Conservation (phyloP, 2,888 invertebrate genomes). For the Volucella inflata region DNA sequence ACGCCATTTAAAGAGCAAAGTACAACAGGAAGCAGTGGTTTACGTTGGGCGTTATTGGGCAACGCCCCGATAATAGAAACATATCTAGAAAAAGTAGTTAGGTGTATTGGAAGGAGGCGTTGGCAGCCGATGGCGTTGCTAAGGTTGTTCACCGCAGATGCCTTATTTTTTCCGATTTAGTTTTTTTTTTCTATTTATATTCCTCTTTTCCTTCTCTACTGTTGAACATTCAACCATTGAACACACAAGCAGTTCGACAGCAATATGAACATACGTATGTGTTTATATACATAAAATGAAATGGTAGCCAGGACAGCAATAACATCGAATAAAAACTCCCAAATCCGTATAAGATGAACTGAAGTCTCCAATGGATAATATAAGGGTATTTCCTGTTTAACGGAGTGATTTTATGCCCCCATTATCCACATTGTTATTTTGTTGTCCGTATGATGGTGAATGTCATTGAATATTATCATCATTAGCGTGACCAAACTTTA, state of each 20-base stretch:
- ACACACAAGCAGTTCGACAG: not conserved
- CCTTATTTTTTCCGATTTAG: conserved; percentile 14
- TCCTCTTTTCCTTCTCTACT: not conserved
- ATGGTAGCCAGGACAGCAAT: conserved; percentile 40
- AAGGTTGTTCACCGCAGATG: conserved; percentile 14
- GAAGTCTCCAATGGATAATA: conserved; percentile 65
- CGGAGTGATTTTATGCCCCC: conserved; percentile 67
- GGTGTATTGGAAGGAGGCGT: conserved; percentile 39
- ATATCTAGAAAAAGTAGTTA: conserved; percentile 14
- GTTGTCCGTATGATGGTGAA: conserved; percentile 65
- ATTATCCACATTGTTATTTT: conserved; percentile 70
- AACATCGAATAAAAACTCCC: conserved; percentile 56
- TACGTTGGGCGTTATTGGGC: conserved; percentile 37
- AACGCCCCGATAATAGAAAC: conserved; percentile 50
- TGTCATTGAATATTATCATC: conserved; percentile 70
- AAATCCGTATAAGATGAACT: conserved; percentile 65
- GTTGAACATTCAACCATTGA: conserved; percentile 7
- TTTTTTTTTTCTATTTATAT: conserved; percentile 20
- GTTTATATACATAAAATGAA: not conserved
- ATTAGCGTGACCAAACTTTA: conserved; percentile 58
- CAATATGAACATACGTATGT: too few relatives aligned
- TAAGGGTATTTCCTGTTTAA: conserved; percentile 67
- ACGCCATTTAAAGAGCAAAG: conserved; percentile 34
- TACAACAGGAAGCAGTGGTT: conserved; percentile 20
- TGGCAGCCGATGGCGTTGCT: conserved; percentile 31